A percentile compares a stretch with the other conserved stretches of the same genome.
These are phyloP conservation scores for Chalcosyrphus nemorum DNA, from an alignment of 2,888 invertebrate species.

Conservation along the genomic window DNA sequence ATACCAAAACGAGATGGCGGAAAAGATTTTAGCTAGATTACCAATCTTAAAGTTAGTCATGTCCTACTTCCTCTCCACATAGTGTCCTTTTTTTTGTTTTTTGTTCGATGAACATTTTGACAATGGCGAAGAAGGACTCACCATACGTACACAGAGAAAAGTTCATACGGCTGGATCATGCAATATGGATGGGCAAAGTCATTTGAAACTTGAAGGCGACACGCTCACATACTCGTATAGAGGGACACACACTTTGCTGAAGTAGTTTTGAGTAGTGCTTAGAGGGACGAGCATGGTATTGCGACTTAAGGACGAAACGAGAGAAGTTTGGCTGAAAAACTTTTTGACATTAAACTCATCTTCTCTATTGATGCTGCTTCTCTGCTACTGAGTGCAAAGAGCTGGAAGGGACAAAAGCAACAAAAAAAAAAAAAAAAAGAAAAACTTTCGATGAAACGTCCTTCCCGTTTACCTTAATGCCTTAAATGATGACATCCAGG, in stretches of 20 bases:
- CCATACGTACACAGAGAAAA: not conserved
- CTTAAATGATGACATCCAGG: conserved; percentile 62
- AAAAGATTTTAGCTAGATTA: conserved; percentile 33
- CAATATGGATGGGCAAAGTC: conserved; percentile 36
- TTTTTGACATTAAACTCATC: conserved; percentile 59
- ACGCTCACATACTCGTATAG: not conserved
- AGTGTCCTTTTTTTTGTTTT: not conserved
- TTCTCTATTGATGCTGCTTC: not conserved
- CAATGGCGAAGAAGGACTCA: conserved; percentile 16
- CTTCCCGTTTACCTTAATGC: conserved; percentile 61
- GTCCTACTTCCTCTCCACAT: not conserved
- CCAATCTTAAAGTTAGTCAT: conserved; percentile 29
- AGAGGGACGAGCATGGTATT: conserved; percentile 1
- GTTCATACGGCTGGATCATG: conserved; percentile 10
- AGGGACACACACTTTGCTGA: conserved; percentile 26
- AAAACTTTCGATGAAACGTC: conserved; percentile 60
- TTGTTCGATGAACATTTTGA: conserved; percentile 15
- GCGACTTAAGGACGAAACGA: conserved; percentile 34
- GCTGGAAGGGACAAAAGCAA: no score
- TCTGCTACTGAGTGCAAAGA: not conserved
- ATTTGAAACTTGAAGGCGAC: conserved; percentile 45
- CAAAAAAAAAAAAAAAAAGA: no score
- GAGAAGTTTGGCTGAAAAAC: conserved; percentile 54
- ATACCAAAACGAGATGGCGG: not conserved
- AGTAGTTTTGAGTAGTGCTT: conserved; percentile 51